Base-by-base conservation (phyloP, 2,113 vertebrate genomes). In the Centropus bengalensis region DNA sequence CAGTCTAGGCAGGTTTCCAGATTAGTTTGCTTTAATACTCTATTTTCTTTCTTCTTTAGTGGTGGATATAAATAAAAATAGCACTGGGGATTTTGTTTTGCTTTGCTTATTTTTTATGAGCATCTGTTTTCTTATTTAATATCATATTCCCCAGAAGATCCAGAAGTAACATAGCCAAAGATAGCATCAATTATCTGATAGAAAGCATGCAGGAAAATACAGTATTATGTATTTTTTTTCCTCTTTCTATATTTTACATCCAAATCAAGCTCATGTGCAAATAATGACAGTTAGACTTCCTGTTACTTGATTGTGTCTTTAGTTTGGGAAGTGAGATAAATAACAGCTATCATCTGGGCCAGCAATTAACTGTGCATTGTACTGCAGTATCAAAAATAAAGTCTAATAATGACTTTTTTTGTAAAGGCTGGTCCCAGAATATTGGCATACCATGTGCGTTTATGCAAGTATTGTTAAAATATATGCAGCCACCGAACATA, bases 321-420 rank as follows among this genome's bases (percentile, higher is more conserved):
- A 94, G 88, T 81, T 88, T 0, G 1, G 75, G 69, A 88, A 96
- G 79, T 86, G 47, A 80, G 38, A 88, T 60, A 82, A 96, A 66
- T 81, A 86, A 95, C 60, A 78, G 18, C 10, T 44, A 81, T 94
- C 87, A 95, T 38, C 76, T 95, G 94, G 85, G 76, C 82, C 85
- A 93, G 85, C 60, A 96, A 96, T 96, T 94, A 94, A 78, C 33
- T 68, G 8, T 36, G 36, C 76, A 93, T 71, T 96, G 64, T 94
- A 83, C 1, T 82, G 52, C 56, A 71, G 68, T 70, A 88, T 91
- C 94, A 90, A 88, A 96, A 95, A 90, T 78, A 96, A 89, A 78
- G 40, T 27, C 2, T 6, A 82, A 93, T 45, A 32, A 10, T 2
- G 1, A 33, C 30, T 67, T 7, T 85, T 85, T 9, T 77, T 63